Conservation (phyloP, 1,140 invertebrate genomes). For the Drosophila seguyi region DNA sequence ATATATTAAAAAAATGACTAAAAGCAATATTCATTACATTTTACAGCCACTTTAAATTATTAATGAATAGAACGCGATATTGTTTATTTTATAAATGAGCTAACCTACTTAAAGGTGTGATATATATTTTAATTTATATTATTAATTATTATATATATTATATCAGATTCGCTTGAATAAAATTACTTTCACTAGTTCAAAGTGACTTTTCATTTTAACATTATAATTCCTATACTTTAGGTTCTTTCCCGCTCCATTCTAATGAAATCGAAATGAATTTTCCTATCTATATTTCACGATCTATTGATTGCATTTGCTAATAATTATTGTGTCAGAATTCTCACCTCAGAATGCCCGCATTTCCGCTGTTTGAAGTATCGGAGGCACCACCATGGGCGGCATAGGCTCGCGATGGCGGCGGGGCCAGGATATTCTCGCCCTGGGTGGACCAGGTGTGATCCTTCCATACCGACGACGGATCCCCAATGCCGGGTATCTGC, state of each 20-base stretch:
- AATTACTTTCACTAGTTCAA: not conserved
- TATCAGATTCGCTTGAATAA: not conserved
- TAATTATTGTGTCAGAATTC: constrained; percentile 10
- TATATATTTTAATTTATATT: not conserved
- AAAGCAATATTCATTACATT: not conserved
- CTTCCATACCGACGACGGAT: constrained; percentile 84
- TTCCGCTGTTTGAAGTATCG: constrained; percentile 77
- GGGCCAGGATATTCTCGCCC: constrained; percentile 80
- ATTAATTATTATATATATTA: not conserved
- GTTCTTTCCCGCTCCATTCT: not conserved
- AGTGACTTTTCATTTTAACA: not conserved
- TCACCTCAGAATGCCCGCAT: constrained; percentile 84
- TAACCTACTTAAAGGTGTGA: not conserved
- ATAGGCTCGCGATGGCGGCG: constrained; percentile 74
- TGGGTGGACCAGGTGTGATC: constrained; percentile 85
- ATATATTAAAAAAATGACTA: not conserved
- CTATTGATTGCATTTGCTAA: constrained; percentile 17
- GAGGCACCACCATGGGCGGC: constrained; percentile 75
- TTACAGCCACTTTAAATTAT: not conserved
- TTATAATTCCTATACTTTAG: not conserved
- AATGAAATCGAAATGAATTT: constrained; percentile 21
- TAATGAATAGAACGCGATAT: not conserved
- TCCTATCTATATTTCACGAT: constrained; percentile 23
- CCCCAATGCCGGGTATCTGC: constrained; percentile 81
- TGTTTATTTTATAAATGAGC: not conserved